phyloP scores from a whole-genome alignment of 2,113 vertebrate species.

The Pongo abelii region DNA sequence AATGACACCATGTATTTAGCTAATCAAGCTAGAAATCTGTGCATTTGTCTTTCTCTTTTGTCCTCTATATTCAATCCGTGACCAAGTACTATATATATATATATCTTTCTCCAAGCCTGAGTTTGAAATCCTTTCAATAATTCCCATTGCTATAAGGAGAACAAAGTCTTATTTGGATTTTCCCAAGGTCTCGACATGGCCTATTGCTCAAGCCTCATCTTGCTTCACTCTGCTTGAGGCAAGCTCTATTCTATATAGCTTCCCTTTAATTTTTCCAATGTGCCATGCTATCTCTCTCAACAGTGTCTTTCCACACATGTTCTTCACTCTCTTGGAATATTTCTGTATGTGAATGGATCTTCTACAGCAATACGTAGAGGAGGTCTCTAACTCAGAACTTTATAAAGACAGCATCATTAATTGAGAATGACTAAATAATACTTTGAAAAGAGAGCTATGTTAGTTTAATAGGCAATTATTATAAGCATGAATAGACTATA shows the following conservation, averaged over 20 bases:
- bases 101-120: neutral
- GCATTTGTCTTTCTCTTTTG: neutral
- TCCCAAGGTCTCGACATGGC: neutral
- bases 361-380: neutral
- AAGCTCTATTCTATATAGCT: neutral
- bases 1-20: neutral
- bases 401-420: neutral
- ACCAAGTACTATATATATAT: neutral
- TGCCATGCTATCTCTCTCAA: neutral
- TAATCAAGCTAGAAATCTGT: neutral
- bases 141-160: neutral
- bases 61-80: neutral
- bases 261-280: neutral
- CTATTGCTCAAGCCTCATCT: neutral
- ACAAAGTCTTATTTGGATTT: neutral
- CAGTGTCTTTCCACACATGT: neutral
- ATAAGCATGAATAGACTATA: neutral
- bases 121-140: neutral
- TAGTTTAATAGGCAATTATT: neutral
- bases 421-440: neutral
- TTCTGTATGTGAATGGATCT: neutral
- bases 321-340: neutral
- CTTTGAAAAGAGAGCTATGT: neutral
- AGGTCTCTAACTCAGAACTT: neutral
- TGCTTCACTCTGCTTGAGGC: neutral